These are phyloP conservation scores for Maccullochella peelii DNA, from an alignment of 2,113 vertebrate genomes.

Conservation along the genomic window DNA sequence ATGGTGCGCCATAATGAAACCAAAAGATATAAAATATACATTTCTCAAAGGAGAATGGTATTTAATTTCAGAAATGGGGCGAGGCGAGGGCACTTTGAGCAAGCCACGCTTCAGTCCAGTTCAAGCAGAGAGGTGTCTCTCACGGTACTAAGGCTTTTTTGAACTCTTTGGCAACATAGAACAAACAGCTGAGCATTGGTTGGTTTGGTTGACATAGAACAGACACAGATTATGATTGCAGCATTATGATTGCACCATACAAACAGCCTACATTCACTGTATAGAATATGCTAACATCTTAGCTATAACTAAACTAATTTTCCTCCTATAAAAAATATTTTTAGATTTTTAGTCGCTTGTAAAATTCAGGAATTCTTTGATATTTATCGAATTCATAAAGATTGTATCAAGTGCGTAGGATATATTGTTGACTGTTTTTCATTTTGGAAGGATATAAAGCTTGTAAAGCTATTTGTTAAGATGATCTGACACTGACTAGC, in stretches of 20 bases:
- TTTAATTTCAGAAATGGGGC: no score
- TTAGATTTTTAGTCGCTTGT: constrained; percentile 27
- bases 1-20: neutral
- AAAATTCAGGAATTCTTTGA: constrained; percentile 14
- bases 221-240: constrained; percentile 6
- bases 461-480: constrained; percentile 4
- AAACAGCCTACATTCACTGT: constrained; percentile 41
- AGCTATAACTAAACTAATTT: constrained; percentile 5
- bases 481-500: constrained; percentile 1
- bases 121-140: constrained; percentile 9
- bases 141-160: constrained; percentile 24
- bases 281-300: constrained; percentile 1
- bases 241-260: neutral
- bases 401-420: constrained; percentile 19
- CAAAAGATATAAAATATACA: neutral
- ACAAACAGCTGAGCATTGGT: constrained; percentile 22
- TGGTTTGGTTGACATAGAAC: constrained; percentile 21
- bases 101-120: neutral
- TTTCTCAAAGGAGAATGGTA: neutral
- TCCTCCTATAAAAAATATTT: constrained; percentile 2
- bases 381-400: constrained; percentile 1
- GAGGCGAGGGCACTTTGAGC: neutral
- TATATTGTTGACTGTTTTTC: constrained; percentile 1
- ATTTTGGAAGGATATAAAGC: constrained; percentile 2
- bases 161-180: constrained; percentile 52